Base-by-base conservation (phyloP, 1,140 invertebrate genomes). In the Schlechtendalia chinensis region DNA sequence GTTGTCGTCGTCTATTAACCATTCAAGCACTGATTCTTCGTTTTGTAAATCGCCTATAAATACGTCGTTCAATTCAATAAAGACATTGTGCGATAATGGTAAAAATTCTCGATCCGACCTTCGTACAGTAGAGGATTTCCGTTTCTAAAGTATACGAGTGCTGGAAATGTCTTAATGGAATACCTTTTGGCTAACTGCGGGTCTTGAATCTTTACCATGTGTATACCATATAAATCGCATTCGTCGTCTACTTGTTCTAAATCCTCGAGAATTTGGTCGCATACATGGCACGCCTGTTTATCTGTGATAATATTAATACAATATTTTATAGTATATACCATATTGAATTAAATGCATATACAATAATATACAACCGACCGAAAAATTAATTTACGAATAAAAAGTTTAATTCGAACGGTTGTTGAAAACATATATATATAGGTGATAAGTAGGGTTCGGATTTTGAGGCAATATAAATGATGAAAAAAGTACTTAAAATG, bases 121-220 rank as follows among this genome's bases (percentile, higher is more conserved):
- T 97, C 95, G 86, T 93, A 98, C 12, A 97, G 86, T 61, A 98
- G 87, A 22, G 96, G 96, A 89, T 97, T 97, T 82, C 95, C 95
- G 85, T 97, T 97, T 84, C 93, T 88, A 86, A 97, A 97, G 84
- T 96, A 96, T 4, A 96, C 94, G 82, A 97, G 89, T 29, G 95
- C 95, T 5, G 95, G 96, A 85, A 96, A 96, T 45, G 95, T 97
- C 86, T 96, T 96, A 74, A 98, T 97, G 47, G 95, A 96, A 87
- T 97, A 97, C 82, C 95, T 89, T 84, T 96, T 96, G 5, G 94
- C 94, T 80, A 97, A 85, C 84, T 94, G 93, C 0, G 93, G 92
- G 87, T 97, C 96, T 86, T 95, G 93, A 84, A 97, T 96, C 85
- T 96, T 95, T 0, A 98, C 96, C 90, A 98, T 91, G 83, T 96